Evolutionary conservation across 2,797 vertebrate species (phyloP).

Genomic region (Anguilla anguilla): DNA sequence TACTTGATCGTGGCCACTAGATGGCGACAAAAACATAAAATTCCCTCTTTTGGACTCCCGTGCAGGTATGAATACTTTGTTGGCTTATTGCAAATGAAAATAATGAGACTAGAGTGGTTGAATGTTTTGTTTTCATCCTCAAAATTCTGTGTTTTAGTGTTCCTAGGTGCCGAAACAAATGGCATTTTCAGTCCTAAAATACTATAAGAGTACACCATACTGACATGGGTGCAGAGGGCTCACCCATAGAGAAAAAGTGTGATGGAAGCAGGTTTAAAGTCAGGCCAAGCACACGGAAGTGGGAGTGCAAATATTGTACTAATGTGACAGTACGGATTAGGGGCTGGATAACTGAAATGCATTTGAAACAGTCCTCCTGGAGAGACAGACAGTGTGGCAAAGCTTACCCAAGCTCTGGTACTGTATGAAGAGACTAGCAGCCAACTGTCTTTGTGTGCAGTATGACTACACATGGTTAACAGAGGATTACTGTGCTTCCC

Average conservation of each 20-base stretch:
- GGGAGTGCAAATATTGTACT: background rate
- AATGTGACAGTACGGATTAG: background rate
- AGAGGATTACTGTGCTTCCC: background rate
- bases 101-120: background rate
- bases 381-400: background rate
- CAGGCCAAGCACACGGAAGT: background rate
- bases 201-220: background rate
- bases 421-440: background rate
- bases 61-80: background rate
- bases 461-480: background rate
- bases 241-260: background rate
- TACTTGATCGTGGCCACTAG: constrained; percentile 16
- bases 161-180: background rate
- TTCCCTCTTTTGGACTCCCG: background rate
- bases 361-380: background rate
- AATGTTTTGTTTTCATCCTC: background rate
- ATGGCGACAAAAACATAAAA: constrained; percentile 13
- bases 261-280: background rate
- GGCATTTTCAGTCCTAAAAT: background rate
- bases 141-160: background rate
- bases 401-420: background rate
- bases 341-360: background rate
- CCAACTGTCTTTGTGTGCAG: background rate
- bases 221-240: background rate
- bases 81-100: background rate